Evolutionary conservation across 2,888 invertebrate species (phyloP).

Genomic region (Embidobia sp.): DNA sequence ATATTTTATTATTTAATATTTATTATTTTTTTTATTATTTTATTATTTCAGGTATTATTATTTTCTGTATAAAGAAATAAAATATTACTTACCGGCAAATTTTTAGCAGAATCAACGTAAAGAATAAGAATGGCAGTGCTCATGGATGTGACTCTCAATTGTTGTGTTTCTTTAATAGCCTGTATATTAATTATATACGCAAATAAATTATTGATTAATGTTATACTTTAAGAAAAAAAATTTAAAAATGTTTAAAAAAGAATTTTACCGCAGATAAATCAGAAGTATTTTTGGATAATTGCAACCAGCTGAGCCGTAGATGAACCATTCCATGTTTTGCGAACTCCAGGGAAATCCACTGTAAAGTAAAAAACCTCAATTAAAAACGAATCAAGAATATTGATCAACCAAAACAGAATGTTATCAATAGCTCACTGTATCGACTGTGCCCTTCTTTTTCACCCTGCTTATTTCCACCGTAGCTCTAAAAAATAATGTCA

Average conservation of each 20-base stretch:
- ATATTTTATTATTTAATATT: no score
- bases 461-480: conserved; percentile 88
- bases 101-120: conserved; percentile 95
- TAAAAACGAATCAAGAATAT: conserved; percentile 9
- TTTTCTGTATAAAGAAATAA: no score
- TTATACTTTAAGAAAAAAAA: no score
- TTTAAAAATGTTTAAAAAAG: no score
- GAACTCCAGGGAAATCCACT: conserved; percentile 98
- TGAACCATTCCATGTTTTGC: conserved; percentile 97
- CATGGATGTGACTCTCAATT: conserved; percentile 88
- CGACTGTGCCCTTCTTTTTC: conserved; percentile 87
- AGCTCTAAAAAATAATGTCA: conserved; percentile 82
- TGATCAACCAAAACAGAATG: conserved; percentile 23
- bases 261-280: conserved; percentile 89
- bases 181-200: no score
- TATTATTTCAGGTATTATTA: no score
- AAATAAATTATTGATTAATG: no score
- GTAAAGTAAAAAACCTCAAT: conserved; percentile 69
- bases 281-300: conserved; percentile 86
- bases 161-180: conserved; percentile 89
- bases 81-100: conserved; percentile 90
- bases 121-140: conserved; percentile 91
- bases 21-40: no score
- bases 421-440: conserved; percentile 85
- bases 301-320: conserved; percentile 94